Evolutionary conservation across 1,140 invertebrate species (phyloP).

Genomic region (Pygmarrhopalites habei): DNA sequence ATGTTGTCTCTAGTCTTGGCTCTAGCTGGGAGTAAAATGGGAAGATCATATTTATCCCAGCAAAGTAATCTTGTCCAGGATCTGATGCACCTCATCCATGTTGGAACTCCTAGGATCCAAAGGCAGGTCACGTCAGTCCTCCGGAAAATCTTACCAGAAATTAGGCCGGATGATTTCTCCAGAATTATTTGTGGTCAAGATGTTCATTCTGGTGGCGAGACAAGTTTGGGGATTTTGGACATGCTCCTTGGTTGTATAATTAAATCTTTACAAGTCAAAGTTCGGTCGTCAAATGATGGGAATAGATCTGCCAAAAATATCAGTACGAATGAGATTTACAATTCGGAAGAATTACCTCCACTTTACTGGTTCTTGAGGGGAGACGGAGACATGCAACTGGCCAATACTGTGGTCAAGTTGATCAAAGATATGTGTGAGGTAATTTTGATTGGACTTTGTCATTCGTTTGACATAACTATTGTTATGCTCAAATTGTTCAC

Average conservation of each 20-base stretch:
- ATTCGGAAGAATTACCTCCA: conserved; percentile 18
- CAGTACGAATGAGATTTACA: conserved; percentile 28
- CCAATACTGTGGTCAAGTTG: conserved; percentile 77
- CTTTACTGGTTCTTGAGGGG: conserved; percentile 36
- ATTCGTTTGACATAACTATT: conserved; percentile 23
- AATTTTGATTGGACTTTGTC: conserved; percentile 23
- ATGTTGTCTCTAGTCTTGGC: conserved; percentile 91
- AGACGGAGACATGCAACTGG: conserved; percentile 52
- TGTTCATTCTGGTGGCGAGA: conserved; percentile 42
- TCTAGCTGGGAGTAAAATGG: conserved; percentile 84
- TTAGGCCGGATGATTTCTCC: conserved; percentile 59
- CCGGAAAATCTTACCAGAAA: conserved; percentile 73
- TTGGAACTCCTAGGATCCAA: conserved; percentile 87
- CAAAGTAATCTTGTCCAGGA: conserved; percentile 76
- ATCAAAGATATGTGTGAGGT: conserved; percentile 87
- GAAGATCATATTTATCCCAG: conserved; percentile 79
- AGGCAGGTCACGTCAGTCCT: conserved; percentile 77
- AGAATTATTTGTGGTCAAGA: conserved; percentile 55
- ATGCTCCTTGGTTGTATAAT: conserved; percentile 79
- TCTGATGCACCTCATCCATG: conserved; percentile 79
- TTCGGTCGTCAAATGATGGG: conserved; percentile 42
- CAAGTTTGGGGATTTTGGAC: conserved; percentile 57
- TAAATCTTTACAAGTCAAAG: conserved; percentile 77
- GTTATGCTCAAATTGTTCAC: too few relatives aligned
- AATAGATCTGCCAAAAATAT: conserved; percentile 33